A percentile compares a stretch with the other conserved stretches of the same genome.
Conservation (phyloP, 2,113 vertebrate species). For the Cervus canadensis region DNA sequence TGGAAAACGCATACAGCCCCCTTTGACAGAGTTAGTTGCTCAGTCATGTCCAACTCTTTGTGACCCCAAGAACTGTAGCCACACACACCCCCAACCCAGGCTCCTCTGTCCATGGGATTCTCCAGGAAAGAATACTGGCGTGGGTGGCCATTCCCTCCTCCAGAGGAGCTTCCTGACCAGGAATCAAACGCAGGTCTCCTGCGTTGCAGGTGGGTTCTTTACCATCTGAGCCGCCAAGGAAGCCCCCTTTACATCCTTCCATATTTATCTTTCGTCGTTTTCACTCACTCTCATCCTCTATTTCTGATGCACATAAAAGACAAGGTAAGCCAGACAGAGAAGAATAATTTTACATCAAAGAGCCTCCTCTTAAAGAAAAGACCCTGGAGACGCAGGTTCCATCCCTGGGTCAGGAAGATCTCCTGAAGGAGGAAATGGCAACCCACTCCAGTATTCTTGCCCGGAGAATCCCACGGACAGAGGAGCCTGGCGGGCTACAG, state of each 20-base stretch:
- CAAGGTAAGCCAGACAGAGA: neutral
- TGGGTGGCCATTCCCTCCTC: neutral
- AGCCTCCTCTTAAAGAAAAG: neutral
- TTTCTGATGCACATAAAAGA: neutral
- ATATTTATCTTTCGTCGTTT: neutral
- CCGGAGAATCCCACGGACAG: neutral
- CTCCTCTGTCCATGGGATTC: neutral
- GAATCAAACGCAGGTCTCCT: neutral
- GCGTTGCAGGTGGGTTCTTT: neutral
- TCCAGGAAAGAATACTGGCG: fast-evolving
- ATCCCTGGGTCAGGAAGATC: neutral
- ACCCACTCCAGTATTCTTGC: neutral
- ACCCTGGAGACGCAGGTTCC: neutral
- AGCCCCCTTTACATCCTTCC: neutral
- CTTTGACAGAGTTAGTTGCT: neutral
- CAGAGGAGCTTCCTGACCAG: neutral
- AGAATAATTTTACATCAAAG: neutral
- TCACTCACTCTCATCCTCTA: neutral
- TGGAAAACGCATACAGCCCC: fast-evolving
- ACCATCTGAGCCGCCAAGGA: neutral
- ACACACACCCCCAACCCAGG: neutral
- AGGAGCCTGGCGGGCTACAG: neutral
- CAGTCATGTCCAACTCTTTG: neutral
- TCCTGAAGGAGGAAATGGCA: neutral
- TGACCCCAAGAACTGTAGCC: neutral